Percentiles rank a stretch among this genome's conserved stretches.
Conservation (phyloP, 2,797 vertebrate species). For the Zenarchopterus dispar region DNA sequence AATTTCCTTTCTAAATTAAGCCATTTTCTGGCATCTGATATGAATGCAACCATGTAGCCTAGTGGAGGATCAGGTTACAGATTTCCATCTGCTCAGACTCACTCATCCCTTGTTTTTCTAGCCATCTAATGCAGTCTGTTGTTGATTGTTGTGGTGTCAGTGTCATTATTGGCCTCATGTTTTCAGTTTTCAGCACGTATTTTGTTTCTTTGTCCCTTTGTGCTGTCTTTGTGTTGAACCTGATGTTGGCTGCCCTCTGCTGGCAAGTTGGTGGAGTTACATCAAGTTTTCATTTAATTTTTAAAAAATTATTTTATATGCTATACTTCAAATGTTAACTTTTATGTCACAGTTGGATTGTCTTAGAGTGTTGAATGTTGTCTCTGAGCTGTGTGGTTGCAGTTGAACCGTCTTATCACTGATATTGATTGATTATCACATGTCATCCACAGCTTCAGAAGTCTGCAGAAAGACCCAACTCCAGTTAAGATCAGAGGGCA, state of each 20-base stretch:
- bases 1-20: slow-evolving; percentile 27
- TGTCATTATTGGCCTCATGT: slow-evolving; percentile 33
- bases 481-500: slow-evolving; percentile 74
- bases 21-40: slow-evolving; percentile 31
- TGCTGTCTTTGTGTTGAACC: slow-evolving; percentile 24
- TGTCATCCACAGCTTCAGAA: slow-evolving; percentile 73
- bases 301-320: not conserved
- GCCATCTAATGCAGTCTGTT: slow-evolving; percentile 41
- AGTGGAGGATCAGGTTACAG: slow-evolving; percentile 27
- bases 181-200: slow-evolving; percentile 38
- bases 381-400: not conserved
- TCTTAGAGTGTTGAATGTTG: not conserved
- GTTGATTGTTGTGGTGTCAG: slow-evolving; percentile 49
- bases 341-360: not conserved
- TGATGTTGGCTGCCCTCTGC: slow-evolving; percentile 44
- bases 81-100: slow-evolving; percentile 58
- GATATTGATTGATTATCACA: not conserved
- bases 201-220: slow-evolving; percentile 36
- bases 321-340: not conserved
- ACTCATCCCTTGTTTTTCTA: slow-evolving; percentile 46
- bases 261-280: slow-evolving; percentile 30
- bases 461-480: slow-evolving; percentile 80
- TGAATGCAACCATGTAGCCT: slow-evolving; percentile 44
- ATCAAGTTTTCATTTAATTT: not conserved
- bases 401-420: not conserved